These are phyloP conservation scores for Shargacucullia verbasci DNA, from an alignment of 2,888 invertebrate genomes.

Conservation along the genomic window DNA sequence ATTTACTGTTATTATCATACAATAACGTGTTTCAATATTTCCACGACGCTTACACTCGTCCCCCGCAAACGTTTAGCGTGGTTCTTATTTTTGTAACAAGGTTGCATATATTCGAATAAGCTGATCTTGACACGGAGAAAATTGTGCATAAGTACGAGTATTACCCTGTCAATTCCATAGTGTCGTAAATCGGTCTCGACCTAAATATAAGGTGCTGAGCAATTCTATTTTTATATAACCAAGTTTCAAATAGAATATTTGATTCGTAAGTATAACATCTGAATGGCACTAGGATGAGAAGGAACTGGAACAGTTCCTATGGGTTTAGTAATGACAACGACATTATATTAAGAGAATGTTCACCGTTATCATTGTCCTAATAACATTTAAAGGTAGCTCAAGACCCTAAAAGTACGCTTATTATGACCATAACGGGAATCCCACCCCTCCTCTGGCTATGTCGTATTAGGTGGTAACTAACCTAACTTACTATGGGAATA, in stretches of 20 bases:
- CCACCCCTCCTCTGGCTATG: no score
- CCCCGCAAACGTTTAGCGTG: constrained; percentile 60
- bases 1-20: constrained; percentile 4
- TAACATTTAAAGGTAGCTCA: no score
- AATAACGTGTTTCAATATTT: constrained; percentile 52
- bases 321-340: not conserved
- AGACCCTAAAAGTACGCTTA: no score
- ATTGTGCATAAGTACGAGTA: constrained; percentile 29
- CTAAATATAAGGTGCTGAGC: constrained; percentile 6
- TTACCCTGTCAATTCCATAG: constrained; percentile 21
- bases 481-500: no score
- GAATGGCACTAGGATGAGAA: no score
- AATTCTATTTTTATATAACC: no score
- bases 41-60: constrained; percentile 59
- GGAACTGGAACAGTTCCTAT: not conserved
- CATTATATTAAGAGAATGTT: not conserved
- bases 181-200: constrained; percentile 14
- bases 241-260: constrained; percentile 23
- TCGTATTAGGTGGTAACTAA: no score
- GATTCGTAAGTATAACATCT: no score
- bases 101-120: constrained; percentile 61
- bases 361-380: no score
- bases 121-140: constrained; percentile 56
- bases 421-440: no score
- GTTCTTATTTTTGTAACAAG: constrained; percentile 71